Conservation (phyloP, 1,140 invertebrate genomes). For the Steinernema khuongi region DNA sequence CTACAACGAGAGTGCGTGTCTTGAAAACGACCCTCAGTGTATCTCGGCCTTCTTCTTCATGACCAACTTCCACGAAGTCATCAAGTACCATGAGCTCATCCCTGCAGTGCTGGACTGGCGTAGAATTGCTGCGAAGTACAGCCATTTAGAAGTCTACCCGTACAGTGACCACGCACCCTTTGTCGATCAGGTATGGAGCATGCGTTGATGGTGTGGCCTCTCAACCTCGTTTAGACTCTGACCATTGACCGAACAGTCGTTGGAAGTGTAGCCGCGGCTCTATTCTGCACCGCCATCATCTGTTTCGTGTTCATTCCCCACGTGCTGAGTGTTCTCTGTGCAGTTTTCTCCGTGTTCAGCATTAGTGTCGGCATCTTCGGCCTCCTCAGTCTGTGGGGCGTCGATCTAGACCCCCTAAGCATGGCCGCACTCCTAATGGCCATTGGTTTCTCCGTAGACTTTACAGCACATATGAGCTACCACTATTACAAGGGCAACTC, state of each 20-base stretch:
- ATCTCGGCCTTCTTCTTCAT: constrained; percentile 55
- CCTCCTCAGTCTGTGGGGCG: constrained; percentile 58
- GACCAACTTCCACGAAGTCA: constrained; percentile 53
- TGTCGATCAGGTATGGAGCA: constrained; percentile 49
- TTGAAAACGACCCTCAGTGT: constrained; percentile 45
- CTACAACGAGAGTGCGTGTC: constrained; percentile 49
- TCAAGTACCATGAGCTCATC: constrained; percentile 56
- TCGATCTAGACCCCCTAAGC: constrained; percentile 60
- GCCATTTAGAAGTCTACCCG: constrained; percentile 50
- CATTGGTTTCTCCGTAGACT: constrained; percentile 62
- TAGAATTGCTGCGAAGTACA: constrained; percentile 48
- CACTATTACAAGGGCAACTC: constrained; percentile 62
- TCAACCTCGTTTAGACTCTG: constrained; percentile 47
- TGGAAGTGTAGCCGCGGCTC: constrained; percentile 58
- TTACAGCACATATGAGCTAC: constrained; percentile 61
- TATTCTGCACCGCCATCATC: constrained; percentile 59
- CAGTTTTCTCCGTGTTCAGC: constrained; percentile 58
- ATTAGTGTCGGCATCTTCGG: constrained; percentile 60
- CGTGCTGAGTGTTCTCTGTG: constrained; percentile 57
- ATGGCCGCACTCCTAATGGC: constrained; percentile 61
- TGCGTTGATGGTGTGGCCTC: not conserved
- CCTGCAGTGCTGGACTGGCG: constrained; percentile 52
- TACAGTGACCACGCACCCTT: constrained; percentile 58
- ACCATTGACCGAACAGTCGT: constrained; percentile 54
- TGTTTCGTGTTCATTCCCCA: constrained; percentile 61